Conservation (phyloP, 2,113 vertebrate genomes). For the Guaruba guarouba region DNA sequence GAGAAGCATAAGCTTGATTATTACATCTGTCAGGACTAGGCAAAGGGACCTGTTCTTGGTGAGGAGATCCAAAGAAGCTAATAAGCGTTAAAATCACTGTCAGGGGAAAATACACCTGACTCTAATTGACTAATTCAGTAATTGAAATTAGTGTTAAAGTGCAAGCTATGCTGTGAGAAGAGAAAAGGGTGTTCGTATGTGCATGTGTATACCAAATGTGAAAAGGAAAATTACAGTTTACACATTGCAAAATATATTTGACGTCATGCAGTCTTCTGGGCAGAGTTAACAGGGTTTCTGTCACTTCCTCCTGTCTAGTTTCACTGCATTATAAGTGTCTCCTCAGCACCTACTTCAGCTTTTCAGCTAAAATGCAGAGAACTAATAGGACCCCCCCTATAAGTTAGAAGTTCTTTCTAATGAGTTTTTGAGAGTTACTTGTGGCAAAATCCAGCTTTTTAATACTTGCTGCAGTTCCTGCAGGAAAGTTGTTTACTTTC, state of each 20-base stretch:
- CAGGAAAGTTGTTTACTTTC: not conserved
- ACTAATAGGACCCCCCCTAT: not conserved
- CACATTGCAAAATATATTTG: not conserved
- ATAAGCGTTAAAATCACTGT: not conserved
- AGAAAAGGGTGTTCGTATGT: not conserved
- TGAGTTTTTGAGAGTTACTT: not conserved
- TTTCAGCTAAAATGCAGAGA: not conserved
- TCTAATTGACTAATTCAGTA: not conserved
- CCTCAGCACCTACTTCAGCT: not conserved
- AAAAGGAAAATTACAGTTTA: not conserved
- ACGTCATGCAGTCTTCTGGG: not conserved
- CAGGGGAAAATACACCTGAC: not conserved
- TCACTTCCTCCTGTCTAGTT: not conserved
- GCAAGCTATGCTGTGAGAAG: not conserved
- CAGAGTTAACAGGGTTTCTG: not conserved
- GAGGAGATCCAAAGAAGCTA: not conserved
- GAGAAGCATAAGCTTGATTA: not conserved
- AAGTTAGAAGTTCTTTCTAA: not conserved
- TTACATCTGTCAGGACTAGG: not conserved
- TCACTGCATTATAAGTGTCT: not conserved
- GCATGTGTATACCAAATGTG: not conserved
- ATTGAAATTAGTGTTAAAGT: not conserved
- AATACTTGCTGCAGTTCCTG: not conserved
- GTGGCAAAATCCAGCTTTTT: not conserved
- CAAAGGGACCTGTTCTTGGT: not conserved